Conservation (phyloP, 2,113 vertebrate genomes). For the Nyctibius bracteatus region DNA sequence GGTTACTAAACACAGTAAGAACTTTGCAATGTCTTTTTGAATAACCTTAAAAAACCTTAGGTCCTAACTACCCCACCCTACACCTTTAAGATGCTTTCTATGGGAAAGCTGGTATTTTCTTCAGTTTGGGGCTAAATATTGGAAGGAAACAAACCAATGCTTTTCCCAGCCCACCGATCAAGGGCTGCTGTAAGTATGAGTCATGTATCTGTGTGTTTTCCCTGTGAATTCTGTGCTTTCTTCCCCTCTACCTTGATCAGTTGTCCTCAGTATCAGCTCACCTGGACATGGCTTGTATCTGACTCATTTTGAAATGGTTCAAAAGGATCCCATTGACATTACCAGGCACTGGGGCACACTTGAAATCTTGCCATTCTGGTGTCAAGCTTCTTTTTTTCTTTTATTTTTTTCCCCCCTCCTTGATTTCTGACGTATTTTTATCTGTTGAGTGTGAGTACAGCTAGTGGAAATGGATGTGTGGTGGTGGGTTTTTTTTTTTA, state of each 20-base stretch:
- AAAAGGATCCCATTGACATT: background rate
- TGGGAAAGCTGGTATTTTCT: background rate
- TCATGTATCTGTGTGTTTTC: background rate
- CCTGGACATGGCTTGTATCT: background rate
- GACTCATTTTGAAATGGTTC: background rate
- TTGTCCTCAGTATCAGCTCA: background rate
- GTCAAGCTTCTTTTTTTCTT: background rate
- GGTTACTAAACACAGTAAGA: background rate
- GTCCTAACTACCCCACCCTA: background rate
- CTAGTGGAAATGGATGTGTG: background rate
- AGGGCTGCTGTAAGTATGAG: background rate
- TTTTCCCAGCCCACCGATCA: background rate
- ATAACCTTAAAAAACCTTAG: background rate
- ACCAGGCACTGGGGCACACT: background rate
- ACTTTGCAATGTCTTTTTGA: background rate
- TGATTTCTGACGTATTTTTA: background rate
- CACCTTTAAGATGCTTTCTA: background rate
- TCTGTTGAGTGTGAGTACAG: background rate
- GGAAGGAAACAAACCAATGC: background rate
- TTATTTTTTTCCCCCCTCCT: background rate
- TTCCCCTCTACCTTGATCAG: background rate
- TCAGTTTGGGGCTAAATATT: background rate
- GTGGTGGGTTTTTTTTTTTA: background rate
- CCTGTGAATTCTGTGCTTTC: background rate
- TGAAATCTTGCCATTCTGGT: background rate